Conservation (phyloP, 2,797 vertebrate genomes). For the Gadopsis marmoratus region DNA sequence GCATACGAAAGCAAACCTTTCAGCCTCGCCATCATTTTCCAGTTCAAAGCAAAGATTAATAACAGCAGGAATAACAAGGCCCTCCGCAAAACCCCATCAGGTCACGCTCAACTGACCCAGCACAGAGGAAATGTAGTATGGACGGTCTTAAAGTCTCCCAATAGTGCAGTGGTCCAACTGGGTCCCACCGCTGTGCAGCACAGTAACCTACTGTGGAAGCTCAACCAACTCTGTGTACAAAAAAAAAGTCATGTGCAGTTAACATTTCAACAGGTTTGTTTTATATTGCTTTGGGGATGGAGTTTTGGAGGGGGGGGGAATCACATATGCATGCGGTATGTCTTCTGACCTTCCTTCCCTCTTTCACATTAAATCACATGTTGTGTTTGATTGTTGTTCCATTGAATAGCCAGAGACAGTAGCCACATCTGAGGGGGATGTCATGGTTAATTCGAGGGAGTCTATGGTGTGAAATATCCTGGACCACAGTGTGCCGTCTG, state of each 20-base stretch:
- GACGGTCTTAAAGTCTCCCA: slow-evolving; percentile 53
- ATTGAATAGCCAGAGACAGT: slow-evolving; percentile 44
- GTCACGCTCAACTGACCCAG: slow-evolving; percentile 64
- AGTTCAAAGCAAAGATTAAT: slow-evolving; percentile 74
- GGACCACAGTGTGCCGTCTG: slow-evolving; percentile 20
- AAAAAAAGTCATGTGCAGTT: slow-evolving; percentile 62
- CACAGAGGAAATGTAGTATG: slow-evolving; percentile 67
- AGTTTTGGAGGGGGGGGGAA: neutral
- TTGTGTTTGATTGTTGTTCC: slow-evolving; percentile 68
- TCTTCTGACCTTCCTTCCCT: slow-evolving; percentile 49
- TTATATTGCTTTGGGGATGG: slow-evolving; percentile 68
- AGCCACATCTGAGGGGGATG: slow-evolving; percentile 38
- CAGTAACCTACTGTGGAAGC: slow-evolving; percentile 67
- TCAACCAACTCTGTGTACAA: slow-evolving; percentile 34
- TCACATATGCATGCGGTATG: slow-evolving; percentile 46
- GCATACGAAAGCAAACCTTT: slow-evolving; percentile 68
- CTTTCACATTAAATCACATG: slow-evolving; percentile 54
- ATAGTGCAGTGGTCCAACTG: slow-evolving; percentile 30
- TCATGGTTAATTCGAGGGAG: slow-evolving; percentile 13
- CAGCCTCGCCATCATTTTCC: slow-evolving; percentile 49
- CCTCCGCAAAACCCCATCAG: slow-evolving; percentile 56
- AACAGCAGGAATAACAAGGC: slow-evolving; percentile 67
- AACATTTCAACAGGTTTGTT: slow-evolving; percentile 76
- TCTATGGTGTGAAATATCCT: slow-evolving; percentile 12
- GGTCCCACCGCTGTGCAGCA: slow-evolving; percentile 41